A percentile compares a stretch with the other conserved stretches of the same genome.
These are phyloP conservation scores for Colinus virginianus DNA, from an alignment of 2,113 vertebrate species.

Conservation along the genomic window DNA sequence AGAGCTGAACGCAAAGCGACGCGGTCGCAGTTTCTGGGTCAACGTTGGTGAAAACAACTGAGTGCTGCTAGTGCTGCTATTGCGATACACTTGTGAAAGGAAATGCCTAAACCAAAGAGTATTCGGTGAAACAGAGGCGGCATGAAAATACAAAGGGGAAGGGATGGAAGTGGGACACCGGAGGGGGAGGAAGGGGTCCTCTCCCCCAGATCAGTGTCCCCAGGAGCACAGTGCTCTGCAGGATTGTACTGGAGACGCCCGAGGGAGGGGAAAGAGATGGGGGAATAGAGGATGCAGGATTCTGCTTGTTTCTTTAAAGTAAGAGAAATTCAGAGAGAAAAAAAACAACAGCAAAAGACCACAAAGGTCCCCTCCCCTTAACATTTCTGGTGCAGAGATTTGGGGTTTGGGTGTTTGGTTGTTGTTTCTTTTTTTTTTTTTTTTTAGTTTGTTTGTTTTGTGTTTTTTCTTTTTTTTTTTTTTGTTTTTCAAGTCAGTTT, in stretches of 20 bases:
- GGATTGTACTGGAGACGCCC: slow-evolving; percentile 56
- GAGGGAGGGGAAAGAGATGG: neutral
- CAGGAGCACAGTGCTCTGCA: slow-evolving; percentile 44
- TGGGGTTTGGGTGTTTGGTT: slow-evolving; percentile 57
- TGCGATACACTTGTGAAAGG: slow-evolving; percentile 51
- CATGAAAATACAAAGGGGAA: neutral
- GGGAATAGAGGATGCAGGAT: slow-evolving; percentile 39
- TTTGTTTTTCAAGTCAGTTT: slow-evolving; percentile 77
- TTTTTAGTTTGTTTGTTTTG: neutral
- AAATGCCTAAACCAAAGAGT: slow-evolving; percentile 84
- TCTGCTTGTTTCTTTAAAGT: slow-evolving; percentile 64
- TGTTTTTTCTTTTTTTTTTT: slow-evolving; percentile 7
- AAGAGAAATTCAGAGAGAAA: slow-evolving; percentile 7
- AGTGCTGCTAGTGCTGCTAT: slow-evolving; percentile 75
- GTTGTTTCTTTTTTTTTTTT: neutral
- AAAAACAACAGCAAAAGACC: neutral
- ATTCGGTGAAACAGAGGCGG: slow-evolving; percentile 67
- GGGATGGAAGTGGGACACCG: slow-evolving; percentile 18
- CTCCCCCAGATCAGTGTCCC: neutral
- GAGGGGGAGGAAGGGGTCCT: neutral
- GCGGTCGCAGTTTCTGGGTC: slow-evolving; percentile 17
- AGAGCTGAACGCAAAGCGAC: neutral
- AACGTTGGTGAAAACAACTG: neutral
- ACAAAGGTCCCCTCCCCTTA: neutral
- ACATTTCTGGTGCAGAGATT: slow-evolving; percentile 79